Base-by-base conservation (phyloP, 2,888 invertebrate species). In the Trachelus stipa region DNA sequence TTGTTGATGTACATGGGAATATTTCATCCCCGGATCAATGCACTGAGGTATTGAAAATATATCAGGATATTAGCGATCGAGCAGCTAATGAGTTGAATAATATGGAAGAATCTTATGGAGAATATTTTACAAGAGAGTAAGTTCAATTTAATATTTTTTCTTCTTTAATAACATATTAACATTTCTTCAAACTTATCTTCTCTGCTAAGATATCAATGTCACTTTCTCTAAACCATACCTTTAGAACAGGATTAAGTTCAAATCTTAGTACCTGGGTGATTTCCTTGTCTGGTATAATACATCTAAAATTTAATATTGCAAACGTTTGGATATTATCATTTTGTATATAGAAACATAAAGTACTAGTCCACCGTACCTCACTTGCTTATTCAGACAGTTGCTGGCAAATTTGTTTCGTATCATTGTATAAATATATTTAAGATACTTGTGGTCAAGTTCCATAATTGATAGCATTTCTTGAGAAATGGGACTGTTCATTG, bases 401-500 rank as follows among this genome's bases (percentile, higher is more conserved):
- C 77, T 84, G 6, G 85, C 77, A 74, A 88, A 90, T 75, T 90
- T 90, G 15, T 86, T 85, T 76, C 85, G 83, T 77, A 88, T 74
- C 15, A 89, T 82, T 11, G 86, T 86, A 78, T 87, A 89, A 77
- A 90, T 86, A 75, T 88, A 89, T 80, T 85, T 88, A 31, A 88
- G 73, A 75, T 89, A 89, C 75, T 89, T 88, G 4, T 80, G 79
- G 77, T 90, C 89, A 34, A 88, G 80, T 34, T 74, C 83, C 71
- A 76, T 82, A 69, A 80, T 80, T 71, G 78, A 80, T 31, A 81
- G 76, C 9, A 74, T 78, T 30, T 81, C 75, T 1, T 34, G 74
- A 86, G 81, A 90, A 82, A 75, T 87, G 86, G 80, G 90, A 12
- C 92, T 92, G 81, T 88, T 91, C 78, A 94, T 93, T 87, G 90